These are phyloP conservation scores for Xyliphius kryptos DNA, from an alignment of 2,113 vertebrate genomes.

Conservation along the genomic window DNA sequence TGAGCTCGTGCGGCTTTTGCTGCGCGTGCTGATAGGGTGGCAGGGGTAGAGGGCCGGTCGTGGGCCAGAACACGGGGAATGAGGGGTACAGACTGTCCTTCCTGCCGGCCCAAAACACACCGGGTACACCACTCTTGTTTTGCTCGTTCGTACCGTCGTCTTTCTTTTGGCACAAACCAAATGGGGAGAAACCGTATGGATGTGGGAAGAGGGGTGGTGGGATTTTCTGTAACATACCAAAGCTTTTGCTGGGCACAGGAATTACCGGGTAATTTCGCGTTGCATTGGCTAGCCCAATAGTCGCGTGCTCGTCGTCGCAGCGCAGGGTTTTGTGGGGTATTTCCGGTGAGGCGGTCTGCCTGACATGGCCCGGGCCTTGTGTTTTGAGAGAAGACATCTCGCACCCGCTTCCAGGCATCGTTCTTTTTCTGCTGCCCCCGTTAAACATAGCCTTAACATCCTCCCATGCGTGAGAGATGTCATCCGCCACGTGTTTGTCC, in stretches of 20 bases:
- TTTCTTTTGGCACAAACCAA: slow-evolving; percentile 89
- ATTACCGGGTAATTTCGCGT: slow-evolving; percentile 90
- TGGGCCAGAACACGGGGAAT: slow-evolving; percentile 90
- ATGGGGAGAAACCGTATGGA: slow-evolving; percentile 84
- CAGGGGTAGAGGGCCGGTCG: too few relatives aligned
- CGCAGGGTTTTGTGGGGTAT: slow-evolving; percentile 69
- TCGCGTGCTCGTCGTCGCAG: slow-evolving; percentile 67
- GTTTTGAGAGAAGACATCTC: slow-evolving; percentile 57
- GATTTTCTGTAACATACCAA: slow-evolving; percentile 75
- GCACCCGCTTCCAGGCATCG: slow-evolving; percentile 72
- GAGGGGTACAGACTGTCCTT: slow-evolving; percentile 79
- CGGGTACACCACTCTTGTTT: slow-evolving; percentile 56
- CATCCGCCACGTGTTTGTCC: slow-evolving; percentile 75
- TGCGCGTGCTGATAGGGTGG: slow-evolving; percentile 77
- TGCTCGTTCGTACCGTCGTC: slow-evolving; percentile 66
- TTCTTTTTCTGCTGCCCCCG: slow-evolving; percentile 69
- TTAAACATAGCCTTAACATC: too few relatives aligned
- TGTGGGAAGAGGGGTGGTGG: slow-evolving; percentile 70
- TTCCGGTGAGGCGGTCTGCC: slow-evolving; percentile 51
- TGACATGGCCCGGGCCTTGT: slow-evolving; percentile 40
- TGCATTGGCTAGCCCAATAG: too few relatives aligned
- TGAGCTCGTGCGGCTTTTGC: slow-evolving; percentile 65
- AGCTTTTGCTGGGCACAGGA: slow-evolving; percentile 90
- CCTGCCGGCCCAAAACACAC: slow-evolving; percentile 67
- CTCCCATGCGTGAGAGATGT: slow-evolving; percentile 80